Evolutionary conservation across 2,797 vertebrate species (phyloP).

Genomic region (Hoplostethus mediterraneus): DNA sequence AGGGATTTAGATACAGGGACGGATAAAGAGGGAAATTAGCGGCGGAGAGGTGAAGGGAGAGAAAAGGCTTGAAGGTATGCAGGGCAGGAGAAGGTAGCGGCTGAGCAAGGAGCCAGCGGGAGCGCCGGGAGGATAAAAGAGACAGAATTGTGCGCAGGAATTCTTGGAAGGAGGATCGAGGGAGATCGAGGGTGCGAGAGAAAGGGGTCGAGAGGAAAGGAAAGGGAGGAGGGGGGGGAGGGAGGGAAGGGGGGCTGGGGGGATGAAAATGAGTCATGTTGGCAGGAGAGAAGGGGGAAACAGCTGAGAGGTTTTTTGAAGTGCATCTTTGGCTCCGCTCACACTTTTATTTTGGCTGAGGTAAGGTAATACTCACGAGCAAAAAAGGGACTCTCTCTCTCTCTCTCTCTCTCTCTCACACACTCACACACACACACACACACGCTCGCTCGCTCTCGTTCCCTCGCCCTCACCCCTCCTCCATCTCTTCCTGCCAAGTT

Average conservation of each 20-base stretch:
- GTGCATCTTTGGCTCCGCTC: slow-evolving; percentile 76
- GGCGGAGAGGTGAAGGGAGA: slow-evolving; percentile 14
- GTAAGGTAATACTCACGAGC: slow-evolving; percentile 74
- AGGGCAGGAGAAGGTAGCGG: slow-evolving; percentile 16
- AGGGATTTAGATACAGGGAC: slow-evolving; percentile 72
- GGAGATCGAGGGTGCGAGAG: slow-evolving; percentile 33
- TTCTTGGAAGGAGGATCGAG: slow-evolving; percentile 15
- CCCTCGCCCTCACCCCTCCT: slow-evolving; percentile 48
- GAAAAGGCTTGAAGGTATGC: slow-evolving; percentile 21
- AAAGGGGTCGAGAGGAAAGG: slow-evolving; percentile 26
- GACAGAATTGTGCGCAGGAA: background rate
- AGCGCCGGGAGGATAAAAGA: no score
- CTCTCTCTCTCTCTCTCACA: slow-evolving; percentile 22
- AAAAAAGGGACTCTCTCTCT: slow-evolving; percentile 43
- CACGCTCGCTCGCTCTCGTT: slow-evolving; percentile 26
- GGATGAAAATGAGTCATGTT: slow-evolving; percentile 75
- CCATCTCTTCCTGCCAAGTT: slow-evolving; percentile 69
- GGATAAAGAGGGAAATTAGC: slow-evolving; percentile 70
- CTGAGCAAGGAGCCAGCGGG: no score
- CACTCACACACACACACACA: no score
- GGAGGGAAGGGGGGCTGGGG: slow-evolving; percentile 29
- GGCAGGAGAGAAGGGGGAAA: slow-evolving; percentile 75
- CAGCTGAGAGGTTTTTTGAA: slow-evolving; percentile 82
- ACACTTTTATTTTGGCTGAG: slow-evolving; percentile 79
- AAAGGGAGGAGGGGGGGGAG: slow-evolving; percentile 1